phyloP scores from a whole-genome alignment of 2,113 vertebrate genomes.

The Syngnathus scovelli region DNA sequence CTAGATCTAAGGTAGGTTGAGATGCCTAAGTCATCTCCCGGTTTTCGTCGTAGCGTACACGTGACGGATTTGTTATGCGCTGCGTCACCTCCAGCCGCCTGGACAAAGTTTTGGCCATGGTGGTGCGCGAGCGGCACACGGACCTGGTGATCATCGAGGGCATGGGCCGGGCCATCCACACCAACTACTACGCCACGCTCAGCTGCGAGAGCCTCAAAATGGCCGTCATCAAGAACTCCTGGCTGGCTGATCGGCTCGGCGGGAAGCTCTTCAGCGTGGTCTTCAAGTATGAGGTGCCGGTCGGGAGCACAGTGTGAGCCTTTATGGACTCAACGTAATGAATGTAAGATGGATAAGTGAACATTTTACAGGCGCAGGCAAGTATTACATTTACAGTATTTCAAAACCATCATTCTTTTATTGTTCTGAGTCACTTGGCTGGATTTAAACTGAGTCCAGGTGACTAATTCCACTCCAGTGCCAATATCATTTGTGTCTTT shows the following conservation, averaged over 20 bases:
- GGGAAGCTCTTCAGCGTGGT: constrained; percentile 97
- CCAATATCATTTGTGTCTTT: neutral
- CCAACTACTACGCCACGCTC: constrained; percentile 87
- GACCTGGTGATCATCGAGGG: constrained; percentile 96
- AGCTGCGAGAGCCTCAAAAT: constrained; percentile 95
- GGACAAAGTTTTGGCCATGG: constrained; percentile 83
- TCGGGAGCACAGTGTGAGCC: constrained; percentile 11
- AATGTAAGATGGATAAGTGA: constrained; percentile 39
- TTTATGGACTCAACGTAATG: constrained; percentile 17
- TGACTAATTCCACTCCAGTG: neutral
- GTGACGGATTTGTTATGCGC: neutral
- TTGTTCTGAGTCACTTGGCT: neutral
- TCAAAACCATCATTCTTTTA: constrained; percentile 17
- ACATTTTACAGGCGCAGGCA: constrained; percentile 18
- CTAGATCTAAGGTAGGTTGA: constrained; percentile 93
- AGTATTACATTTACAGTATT: constrained; percentile 8
- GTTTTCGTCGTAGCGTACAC: too few species aligned
- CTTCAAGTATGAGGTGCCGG: constrained; percentile 92
- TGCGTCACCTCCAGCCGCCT: constrained; percentile 74
- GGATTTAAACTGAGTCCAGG: neutral
- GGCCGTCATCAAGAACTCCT: constrained; percentile 94
- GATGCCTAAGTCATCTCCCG: neutral
- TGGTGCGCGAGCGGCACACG: constrained; percentile 81
- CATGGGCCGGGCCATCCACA: constrained; percentile 97
- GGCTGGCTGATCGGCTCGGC: constrained; percentile 93